Evolutionary conservation across 2,888 invertebrate species (phyloP).

Genomic region (Eristalis pertinax): DNA sequence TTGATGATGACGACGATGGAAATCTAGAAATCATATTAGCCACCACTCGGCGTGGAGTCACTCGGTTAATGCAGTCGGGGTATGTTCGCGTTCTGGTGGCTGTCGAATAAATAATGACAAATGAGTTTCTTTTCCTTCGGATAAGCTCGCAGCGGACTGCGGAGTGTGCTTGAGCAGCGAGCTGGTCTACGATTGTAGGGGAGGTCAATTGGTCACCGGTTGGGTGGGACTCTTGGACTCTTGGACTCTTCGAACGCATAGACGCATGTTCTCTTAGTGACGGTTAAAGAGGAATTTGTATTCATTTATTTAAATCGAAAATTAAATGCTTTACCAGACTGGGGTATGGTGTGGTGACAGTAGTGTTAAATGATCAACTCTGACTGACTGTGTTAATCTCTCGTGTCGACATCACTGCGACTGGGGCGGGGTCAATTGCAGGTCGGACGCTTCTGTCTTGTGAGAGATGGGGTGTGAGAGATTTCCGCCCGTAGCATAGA

Average conservation of each 20-base stretch:
- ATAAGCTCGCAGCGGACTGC: background rate
- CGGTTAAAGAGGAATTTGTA: slow-evolving; percentile 61
- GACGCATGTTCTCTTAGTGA: slow-evolving; percentile 34
- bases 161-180: background rate
- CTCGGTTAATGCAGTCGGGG: slow-evolving; percentile 35
- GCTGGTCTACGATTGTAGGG: slow-evolving; percentile 55
- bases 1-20: slow-evolving; percentile 32
- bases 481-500: too few relatives aligned
- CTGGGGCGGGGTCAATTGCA: background rate
- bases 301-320: slow-evolving; percentile 68
- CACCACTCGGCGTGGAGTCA: background rate
- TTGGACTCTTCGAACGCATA: background rate
- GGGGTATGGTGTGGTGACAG: background rate
- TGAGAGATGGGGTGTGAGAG: background rate
- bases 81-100: slow-evolving; percentile 58
- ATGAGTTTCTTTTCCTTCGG: slow-evolving; percentile 67
- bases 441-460: background rate
- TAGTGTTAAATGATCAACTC: background rate
- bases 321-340: slow-evolving; percentile 17
- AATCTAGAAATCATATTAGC: slow-evolving; percentile 20
- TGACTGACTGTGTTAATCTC: slow-evolving; percentile 9
- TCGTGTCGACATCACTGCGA: background rate
- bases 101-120: slow-evolving; percentile 72
- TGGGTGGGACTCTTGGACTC: background rate
- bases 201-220: slow-evolving; percentile 59